A percentile compares a stretch with the other conserved stretches of the same genome.
phyloP scores from a whole-genome alignment of 35 echinoderm and acorn worm species.

The Chiridota heheva region DNA sequence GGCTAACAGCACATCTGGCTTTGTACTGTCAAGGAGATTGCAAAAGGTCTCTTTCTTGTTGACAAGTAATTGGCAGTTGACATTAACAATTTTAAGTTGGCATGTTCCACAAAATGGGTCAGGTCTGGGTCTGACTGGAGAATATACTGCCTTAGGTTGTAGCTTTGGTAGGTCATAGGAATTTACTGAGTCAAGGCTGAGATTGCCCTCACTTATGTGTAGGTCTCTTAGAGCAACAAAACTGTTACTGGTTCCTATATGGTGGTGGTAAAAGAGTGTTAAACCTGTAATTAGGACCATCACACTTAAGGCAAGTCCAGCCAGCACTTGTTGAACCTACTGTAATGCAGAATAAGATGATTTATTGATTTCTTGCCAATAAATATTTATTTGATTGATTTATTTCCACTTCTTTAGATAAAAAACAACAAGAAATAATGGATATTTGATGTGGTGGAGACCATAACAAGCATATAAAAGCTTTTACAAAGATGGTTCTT shows the following conservation, averaged over 20 bases:
- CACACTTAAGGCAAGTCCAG: constrained; percentile 60
- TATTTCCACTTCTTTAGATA: no score
- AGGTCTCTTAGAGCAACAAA: constrained; percentile 6
- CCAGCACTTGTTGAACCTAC: constrained; percentile 27
- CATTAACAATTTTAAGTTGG: constrained; percentile 42
- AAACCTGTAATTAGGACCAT: constrained; percentile 54
- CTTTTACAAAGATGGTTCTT: no score
- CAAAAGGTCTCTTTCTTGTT: constrained; percentile 56
- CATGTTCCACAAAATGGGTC: constrained; percentile 12
- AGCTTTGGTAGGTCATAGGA: constrained; percentile 9
- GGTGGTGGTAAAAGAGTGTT: constrained; percentile 51
- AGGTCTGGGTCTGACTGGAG: constrained; percentile 47
- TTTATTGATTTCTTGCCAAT: constrained; percentile 54
- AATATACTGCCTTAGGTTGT: constrained; percentile 41
- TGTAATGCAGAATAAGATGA: constrained; percentile 43
- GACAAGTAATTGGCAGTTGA: constrained; percentile 54
- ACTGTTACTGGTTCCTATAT: neutral
- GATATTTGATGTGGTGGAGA: no score
- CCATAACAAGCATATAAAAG: no score
- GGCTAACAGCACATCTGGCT: constrained; percentile 63
- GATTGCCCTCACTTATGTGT: neutral
- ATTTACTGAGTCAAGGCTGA: constrained; percentile 18
- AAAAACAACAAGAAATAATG: no score
- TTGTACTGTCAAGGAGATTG: constrained; percentile 65
- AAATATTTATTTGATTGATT: no score